phyloP scores from a whole-genome alignment of 2,888 invertebrate species.

The Eilema sororculum region DNA sequence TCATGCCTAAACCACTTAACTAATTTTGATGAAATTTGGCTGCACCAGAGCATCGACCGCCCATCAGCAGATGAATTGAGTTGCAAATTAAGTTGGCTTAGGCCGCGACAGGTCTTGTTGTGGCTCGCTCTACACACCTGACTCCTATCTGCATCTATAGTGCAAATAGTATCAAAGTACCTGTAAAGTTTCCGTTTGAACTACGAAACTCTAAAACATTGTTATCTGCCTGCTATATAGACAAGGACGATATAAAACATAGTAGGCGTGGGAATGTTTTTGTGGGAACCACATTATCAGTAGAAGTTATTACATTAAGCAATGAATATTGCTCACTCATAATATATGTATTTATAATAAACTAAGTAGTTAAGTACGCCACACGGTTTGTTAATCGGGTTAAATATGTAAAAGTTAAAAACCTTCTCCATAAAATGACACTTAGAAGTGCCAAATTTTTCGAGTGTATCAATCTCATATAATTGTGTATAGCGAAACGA shows the following conservation, averaged over 20 bases:
- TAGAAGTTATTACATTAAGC: slow-evolving; percentile 28
- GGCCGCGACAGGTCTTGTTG: no score
- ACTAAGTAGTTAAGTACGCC: background rate
- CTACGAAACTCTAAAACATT: slow-evolving; percentile 7
- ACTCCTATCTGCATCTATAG: no score
- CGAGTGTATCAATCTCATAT: no score
- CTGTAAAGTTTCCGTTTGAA: background rate
- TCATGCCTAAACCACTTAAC: no score
- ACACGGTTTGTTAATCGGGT: background rate
- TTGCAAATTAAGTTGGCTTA: no score
- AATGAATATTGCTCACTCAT: background rate
- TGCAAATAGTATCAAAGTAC: no score
- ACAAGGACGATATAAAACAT: slow-evolving; percentile 32
- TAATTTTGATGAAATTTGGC: no score
- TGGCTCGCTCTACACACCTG: no score
- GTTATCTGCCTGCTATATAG: slow-evolving; percentile 43
- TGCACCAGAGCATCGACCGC: no score
- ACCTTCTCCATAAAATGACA: background rate
- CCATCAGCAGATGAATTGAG: no score
- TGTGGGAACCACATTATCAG: slow-evolving; percentile 55
- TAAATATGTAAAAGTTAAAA: background rate
- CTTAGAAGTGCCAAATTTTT: no score
- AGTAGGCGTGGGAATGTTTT: slow-evolving; percentile 64
- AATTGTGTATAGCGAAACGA: no score
- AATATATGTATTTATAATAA: background rate